Evolutionary conservation across 2,797 vertebrate species (phyloP).

Genomic region (Parotocinclus haroldoi): DNA sequence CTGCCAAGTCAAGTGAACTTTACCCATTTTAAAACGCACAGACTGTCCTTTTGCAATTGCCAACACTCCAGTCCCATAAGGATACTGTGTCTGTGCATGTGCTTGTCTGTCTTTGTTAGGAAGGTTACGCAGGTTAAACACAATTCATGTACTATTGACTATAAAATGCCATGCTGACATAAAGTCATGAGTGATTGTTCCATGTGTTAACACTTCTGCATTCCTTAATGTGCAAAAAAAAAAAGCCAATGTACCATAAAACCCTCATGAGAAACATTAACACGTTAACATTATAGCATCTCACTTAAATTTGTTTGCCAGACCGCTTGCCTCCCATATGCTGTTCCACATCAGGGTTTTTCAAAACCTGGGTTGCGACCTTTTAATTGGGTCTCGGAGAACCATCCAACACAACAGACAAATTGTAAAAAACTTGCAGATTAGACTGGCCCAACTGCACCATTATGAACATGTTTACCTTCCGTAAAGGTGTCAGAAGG

Average conservation of each 20-base stretch:
- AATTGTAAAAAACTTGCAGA: no score
- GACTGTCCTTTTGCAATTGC: background rate
- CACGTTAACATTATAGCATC: no score
- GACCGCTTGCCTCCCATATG: no score
- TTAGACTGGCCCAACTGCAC: no score
- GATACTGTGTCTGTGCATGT: slow-evolving; percentile 1
- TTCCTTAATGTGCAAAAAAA: slow-evolving; percentile 10
- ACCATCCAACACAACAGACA: no score
- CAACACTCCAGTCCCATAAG: background rate
- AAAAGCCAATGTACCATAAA: slow-evolving; percentile 4
- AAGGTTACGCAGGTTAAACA: slow-evolving; percentile 1
- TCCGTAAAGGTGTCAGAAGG: no score
- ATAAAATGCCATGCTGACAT: slow-evolving; percentile 21
- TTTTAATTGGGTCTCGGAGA: no score
- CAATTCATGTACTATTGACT: slow-evolving; percentile 15
- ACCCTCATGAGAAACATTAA: no score
- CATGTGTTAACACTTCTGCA: slow-evolving; percentile 6
- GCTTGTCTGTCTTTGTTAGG: background rate
- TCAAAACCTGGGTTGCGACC: no score
- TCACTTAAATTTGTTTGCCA: no score
- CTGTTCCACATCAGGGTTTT: no score
- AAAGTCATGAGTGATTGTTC: slow-evolving; percentile 28
- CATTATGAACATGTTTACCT: no score
- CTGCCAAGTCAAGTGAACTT: slow-evolving; percentile 6
- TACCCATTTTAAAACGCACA: background rate